A percentile compares a stretch with the other conserved stretches of the same genome.
phyloP scores from a whole-genome alignment of 1,140 invertebrate species.

The Hestina assimilis region DNA sequence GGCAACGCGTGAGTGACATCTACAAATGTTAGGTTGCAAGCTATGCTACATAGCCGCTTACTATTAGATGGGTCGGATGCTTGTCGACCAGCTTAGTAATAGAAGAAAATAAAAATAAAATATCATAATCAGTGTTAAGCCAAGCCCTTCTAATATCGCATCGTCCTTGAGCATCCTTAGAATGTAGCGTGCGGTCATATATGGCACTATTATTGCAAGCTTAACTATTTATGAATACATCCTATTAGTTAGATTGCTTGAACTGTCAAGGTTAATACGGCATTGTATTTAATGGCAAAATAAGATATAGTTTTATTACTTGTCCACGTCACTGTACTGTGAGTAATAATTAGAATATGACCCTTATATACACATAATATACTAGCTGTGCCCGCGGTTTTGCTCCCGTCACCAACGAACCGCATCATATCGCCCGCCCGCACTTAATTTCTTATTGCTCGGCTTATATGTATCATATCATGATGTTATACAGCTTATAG shows the following conservation, averaged over 20 bases:
- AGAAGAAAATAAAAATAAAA: not conserved
- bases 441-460: too few relatives aligned
- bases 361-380: not conserved
- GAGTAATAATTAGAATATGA: not conserved
- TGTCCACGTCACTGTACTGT: slow-evolving; percentile 3
- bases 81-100: too few relatives aligned
- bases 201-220: slow-evolving; percentile 22
- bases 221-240: slow-evolving; percentile 29
- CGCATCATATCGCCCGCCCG: too few relatives aligned
- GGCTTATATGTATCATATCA: too few relatives aligned
- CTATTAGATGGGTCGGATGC: too few relatives aligned
- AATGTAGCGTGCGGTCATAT: slow-evolving; percentile 20
- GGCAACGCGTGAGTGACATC: too few relatives aligned
- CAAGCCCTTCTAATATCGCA: slow-evolving; percentile 23
- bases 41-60: too few relatives aligned
- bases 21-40: too few relatives aligned
- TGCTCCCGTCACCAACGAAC: too few relatives aligned
- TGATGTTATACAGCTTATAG: too few relatives aligned
- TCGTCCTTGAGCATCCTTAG: slow-evolving; percentile 27
- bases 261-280: slow-evolving; percentile 24
- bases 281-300: slow-evolving; percentile 24
- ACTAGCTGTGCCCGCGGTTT: too few relatives aligned
- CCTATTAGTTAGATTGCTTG: slow-evolving; percentile 23
- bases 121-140: not conserved
- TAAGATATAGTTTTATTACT: slow-evolving; percentile 15